Conservation (phyloP, 2,113 vertebrate species). For the Oryzias woworae region DNA sequence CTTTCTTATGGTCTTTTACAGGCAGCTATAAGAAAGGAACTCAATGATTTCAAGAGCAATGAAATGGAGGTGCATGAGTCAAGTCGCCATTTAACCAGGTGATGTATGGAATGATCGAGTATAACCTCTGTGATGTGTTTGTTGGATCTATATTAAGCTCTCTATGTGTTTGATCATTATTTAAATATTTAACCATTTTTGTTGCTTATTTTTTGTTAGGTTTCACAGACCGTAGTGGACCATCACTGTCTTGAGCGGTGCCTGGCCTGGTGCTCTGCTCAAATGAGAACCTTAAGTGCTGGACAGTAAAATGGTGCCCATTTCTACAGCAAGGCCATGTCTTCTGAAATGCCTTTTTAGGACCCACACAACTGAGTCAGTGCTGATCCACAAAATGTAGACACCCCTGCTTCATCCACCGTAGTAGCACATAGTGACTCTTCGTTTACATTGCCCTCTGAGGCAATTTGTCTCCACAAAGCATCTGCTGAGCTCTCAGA, state of each 20-base stretch:
- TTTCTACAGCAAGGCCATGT: slow-evolving; percentile 83
- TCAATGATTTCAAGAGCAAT: slow-evolving; percentile 98
- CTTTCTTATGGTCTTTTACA: slow-evolving; percentile 56
- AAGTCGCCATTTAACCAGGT: slow-evolving; percentile 99
- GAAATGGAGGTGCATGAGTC: slow-evolving; percentile 98
- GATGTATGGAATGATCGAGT: slow-evolving; percentile 19
- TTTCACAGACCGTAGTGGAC: slow-evolving; percentile 97
- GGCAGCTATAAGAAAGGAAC: slow-evolving; percentile 97
- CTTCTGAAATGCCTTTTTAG: slow-evolving; percentile 88
- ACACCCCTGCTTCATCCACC: slow-evolving; percentile 59
- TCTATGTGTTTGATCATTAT: too few relatives aligned
- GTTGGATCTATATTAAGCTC: too few relatives aligned
- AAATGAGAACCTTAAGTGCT: slow-evolving; percentile 92
- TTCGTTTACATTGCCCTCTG: slow-evolving; percentile 38
- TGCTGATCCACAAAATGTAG: slow-evolving; percentile 56
- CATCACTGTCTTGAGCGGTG: slow-evolving; percentile 78
- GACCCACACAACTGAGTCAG: slow-evolving; percentile 68
- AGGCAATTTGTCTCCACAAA: slow-evolving; percentile 44
- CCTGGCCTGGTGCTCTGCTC: slow-evolving; percentile 66
- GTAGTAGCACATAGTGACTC: slow-evolving; percentile 69
- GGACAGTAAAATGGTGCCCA: slow-evolving; percentile 86
- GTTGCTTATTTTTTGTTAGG: slow-evolving; percentile 62
- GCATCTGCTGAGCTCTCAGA: slow-evolving; percentile 53
- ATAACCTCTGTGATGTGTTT: background rate
- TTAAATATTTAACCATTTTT: background rate